These are phyloP conservation scores for Heliconius eleuchia DNA, from an alignment of 1,140 invertebrate species.

Conservation along the genomic window DNA sequence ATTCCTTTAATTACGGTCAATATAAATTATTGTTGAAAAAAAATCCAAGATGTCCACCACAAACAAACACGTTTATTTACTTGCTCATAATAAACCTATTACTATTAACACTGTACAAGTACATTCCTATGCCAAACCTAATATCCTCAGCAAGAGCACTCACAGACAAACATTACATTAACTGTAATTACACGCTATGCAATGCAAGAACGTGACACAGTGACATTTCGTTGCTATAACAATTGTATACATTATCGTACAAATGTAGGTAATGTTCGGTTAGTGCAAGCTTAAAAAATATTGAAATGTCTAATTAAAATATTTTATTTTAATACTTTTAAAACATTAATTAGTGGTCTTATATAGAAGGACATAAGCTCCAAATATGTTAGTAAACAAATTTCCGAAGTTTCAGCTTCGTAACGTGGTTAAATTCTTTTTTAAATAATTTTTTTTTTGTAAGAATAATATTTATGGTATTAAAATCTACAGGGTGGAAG, in stretches of 20 bases:
- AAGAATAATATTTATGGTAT: too few relatives aligned
- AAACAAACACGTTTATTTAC: neutral
- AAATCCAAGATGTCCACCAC: too few relatives aligned
- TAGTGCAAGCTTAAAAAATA: neutral
- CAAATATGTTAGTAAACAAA: too few relatives aligned
- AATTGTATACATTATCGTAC: neutral
- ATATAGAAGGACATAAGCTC: too few relatives aligned
- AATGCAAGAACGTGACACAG: slow-evolving; percentile 7
- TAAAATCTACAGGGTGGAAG: too few relatives aligned
- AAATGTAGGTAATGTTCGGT: neutral
- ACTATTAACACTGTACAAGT: neutral
- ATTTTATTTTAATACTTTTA: neutral
- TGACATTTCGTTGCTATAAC: neutral
- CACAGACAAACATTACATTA: slow-evolving; percentile 9
- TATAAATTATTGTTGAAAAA: too few relatives aligned
- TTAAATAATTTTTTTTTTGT: too few relatives aligned
- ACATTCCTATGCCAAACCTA: neutral
- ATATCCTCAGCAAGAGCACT: neutral
- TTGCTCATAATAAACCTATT: neutral
- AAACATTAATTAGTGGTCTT: too few relatives aligned
- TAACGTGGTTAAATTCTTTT: too few relatives aligned
- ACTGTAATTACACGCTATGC: slow-evolving; percentile 6
- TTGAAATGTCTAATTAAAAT: neutral
- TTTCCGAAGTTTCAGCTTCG: too few relatives aligned
- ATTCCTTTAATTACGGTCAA: too few relatives aligned